Conservation (phyloP, 2,797 vertebrate genomes). For the Hoplostethus mediterraneus region DNA sequence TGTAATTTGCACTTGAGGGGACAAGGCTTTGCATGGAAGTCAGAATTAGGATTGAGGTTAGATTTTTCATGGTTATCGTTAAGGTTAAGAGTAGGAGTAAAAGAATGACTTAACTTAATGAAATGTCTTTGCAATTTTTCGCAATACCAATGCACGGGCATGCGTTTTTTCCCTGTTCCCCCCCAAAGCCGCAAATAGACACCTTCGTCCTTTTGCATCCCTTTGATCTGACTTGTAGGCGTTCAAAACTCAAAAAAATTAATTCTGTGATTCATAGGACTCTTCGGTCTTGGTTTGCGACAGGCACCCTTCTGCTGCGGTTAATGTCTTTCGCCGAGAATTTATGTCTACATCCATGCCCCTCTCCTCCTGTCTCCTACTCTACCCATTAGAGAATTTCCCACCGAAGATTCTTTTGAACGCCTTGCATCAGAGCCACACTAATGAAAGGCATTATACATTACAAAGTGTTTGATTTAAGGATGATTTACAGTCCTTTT, state of each 20-base stretch:
- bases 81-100: too few relatives aligned
- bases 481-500: conserved; percentile 76
- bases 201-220: conserved; percentile 61
- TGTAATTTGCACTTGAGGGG: too few relatives aligned
- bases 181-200: conserved; percentile 44
- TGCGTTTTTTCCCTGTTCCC: conserved; percentile 19
- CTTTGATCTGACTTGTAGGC: conserved; percentile 62
- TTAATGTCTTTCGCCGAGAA: conserved; percentile 77
- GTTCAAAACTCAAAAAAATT: conserved; percentile 67
- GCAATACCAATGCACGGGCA: neutral
- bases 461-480: conserved; percentile 85
- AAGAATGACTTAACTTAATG: neutral
- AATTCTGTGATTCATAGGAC: conserved; percentile 73
- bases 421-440: conserved; percentile 73
- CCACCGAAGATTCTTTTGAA: conserved; percentile 67
- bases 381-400: conserved; percentile 76
- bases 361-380: conserved; percentile 65
- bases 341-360: conserved; percentile 76
- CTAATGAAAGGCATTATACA: conserved; percentile 84
- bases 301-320: conserved; percentile 68
- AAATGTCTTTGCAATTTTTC: neutral
- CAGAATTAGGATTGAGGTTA: too few relatives aligned
- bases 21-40: too few relatives aligned
- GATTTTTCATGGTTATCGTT: too few relatives aligned
- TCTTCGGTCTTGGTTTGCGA: conserved; percentile 60